Conservation (phyloP, 2,888 invertebrate species). For the Temnothorax unifasciatus region DNA sequence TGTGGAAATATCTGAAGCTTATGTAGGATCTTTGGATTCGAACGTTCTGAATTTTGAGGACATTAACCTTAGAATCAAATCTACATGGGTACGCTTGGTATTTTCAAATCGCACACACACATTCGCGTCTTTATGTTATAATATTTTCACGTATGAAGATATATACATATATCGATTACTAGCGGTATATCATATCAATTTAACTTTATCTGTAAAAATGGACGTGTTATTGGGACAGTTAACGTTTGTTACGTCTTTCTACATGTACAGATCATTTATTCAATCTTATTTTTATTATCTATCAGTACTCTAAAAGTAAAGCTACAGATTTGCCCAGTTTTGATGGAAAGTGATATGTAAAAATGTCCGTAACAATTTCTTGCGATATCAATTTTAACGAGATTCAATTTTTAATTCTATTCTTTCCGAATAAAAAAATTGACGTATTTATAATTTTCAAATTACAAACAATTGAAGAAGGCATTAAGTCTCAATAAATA, state of each 20-base stretch:
- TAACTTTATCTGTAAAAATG: neutral
- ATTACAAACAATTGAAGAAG: neutral
- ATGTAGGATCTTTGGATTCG: neutral
- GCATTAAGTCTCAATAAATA: neutral
- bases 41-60: neutral
- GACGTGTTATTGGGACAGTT: neutral
- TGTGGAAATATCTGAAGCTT: neutral
- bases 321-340: neutral
- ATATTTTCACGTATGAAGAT: neutral
- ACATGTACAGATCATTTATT: neutral
- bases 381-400: neutral
- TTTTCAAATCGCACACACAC: conserved; percentile 7
- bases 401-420: neutral
- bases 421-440: neutral
- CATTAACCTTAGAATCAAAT: neutral
- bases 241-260: neutral
- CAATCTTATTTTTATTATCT: neutral
- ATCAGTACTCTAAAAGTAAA: neutral
- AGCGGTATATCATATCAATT: neutral
- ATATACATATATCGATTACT: neutral
- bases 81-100: no score
- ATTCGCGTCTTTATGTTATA: neutral
- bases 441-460: neutral
- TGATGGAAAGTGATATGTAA: neutral
- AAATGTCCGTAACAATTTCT: neutral